These are phyloP conservation scores for Catamblyrhynchus diadema DNA, from an alignment of 2,797 vertebrate species.

Conservation along the genomic window DNA sequence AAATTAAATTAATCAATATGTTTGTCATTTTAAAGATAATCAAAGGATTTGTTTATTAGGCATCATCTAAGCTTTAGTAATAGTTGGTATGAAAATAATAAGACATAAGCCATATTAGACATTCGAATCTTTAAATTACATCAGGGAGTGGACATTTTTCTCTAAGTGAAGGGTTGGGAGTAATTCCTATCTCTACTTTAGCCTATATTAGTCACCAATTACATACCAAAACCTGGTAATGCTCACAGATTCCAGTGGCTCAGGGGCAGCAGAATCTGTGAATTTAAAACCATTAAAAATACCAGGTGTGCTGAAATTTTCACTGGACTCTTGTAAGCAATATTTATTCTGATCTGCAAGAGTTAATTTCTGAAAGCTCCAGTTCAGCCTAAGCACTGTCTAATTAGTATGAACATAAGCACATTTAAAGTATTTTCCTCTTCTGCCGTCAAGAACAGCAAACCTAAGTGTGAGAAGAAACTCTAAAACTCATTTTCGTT, in stretches of 20 bases:
- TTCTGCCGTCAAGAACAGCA: neutral
- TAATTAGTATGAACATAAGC: neutral
- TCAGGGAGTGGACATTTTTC: neutral
- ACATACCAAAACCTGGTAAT: neutral
- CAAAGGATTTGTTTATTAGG: constrained; percentile 69
- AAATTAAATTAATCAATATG: constrained; percentile 71
- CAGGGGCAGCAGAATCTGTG: neutral
- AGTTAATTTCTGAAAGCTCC: neutral
- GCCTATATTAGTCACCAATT: neutral
- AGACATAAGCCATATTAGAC: constrained; percentile 13
- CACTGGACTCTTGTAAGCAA: neutral
- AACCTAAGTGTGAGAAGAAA: neutral
- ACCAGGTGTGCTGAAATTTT: neutral
- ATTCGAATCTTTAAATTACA: constrained; percentile 24
- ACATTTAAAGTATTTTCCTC: neutral
- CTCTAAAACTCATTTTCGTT: neutral
- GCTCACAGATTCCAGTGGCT: neutral
- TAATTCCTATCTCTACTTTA: neutral
- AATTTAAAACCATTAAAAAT: neutral
- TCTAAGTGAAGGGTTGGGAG: neutral
- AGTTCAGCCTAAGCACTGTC: neutral
- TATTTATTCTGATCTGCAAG: neutral
- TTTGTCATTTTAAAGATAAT: constrained; percentile 72
- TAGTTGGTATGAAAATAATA: constrained; percentile 44
- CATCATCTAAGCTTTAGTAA: constrained; percentile 58